Base-by-base conservation (phyloP, 2,888 invertebrate genomes). In the Sesia bembeciformis region DNA sequence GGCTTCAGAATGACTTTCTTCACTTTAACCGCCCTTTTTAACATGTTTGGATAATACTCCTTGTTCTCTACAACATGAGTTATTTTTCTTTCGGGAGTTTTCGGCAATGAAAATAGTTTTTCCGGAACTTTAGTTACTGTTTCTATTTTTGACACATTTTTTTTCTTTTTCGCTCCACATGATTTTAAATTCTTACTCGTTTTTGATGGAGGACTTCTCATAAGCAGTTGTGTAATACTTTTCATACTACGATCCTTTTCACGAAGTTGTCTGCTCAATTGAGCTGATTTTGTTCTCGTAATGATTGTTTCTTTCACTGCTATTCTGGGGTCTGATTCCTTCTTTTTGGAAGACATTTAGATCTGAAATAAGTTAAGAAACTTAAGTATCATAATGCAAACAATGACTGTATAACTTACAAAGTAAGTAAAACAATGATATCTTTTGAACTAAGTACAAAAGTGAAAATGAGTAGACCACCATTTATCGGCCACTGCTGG, bases 31-130 rank as follows among this genome's bases (percentile, higher is more conserved):
- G 62, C 63, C 4, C 82, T 60, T 58, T 81, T 83, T 39, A 64
- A 54, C 39, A 69, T 82, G 7, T 78, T 61, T 0, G 84, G 84
- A 63, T 76, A 72, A 55, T 69, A 81, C 53, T 86, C 84, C 3
- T 52, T 53, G 5, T 56, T 61, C 5, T 52, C 51, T 3, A 40
- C 38, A 7, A 54, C 40, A 8, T 39, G 7, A 52, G 52, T 39
- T 40, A 4, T 39, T 43, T 23, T 40, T 49, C 50, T 56, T 6
- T 8, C 40, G 5, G 50, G 4, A 39, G 38, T 6, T 46, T 46
- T 46, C 23, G 23, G 43, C 3, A 39, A 5, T 51, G n/a, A 40
- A n/a, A n/a, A 4, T 7, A 7, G 40, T 40, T 40, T 52, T n/a
- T 40, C 23, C 1, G 40, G n/a, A 39, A 7, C 5, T 50, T 50